Conservation (phyloP, 2,888 invertebrate species). For the Chloroclysta siterata region DNA sequence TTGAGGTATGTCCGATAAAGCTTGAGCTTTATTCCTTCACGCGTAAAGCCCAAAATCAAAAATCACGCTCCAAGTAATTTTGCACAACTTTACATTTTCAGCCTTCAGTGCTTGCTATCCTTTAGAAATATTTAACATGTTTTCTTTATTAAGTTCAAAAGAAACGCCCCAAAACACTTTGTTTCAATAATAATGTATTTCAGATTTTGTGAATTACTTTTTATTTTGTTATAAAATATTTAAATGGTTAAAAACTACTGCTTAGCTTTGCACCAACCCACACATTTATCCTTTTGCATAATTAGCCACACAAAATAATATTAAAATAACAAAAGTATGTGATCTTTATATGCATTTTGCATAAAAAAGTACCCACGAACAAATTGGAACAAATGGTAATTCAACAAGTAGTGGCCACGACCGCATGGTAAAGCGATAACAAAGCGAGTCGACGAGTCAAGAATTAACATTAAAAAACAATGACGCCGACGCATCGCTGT, state of each 20-base stretch:
- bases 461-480: no score
- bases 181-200: neutral
- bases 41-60: constrained; percentile 49
- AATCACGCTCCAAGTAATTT: constrained; percentile 39
- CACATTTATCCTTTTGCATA: neutral
- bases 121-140: neutral
- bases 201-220: neutral
- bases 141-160: neutral
- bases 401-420: no score
- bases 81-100: constrained; percentile 28
- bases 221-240: neutral
- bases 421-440: no score
- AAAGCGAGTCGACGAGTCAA: no score
- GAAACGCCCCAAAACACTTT: neutral
- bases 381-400: no score
- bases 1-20: constrained; percentile 72
- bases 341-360: no score
- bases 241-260: no score
- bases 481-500: no score
- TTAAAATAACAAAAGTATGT: neutral
- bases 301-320: constrained; percentile 1
- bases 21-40: constrained; percentile 55
- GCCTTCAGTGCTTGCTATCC: constrained; percentile 30
- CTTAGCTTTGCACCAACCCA: constrained; percentile 24
- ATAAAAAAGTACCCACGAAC: no score